Conservation (phyloP, 92 coral and sea anemone species). For the Diadumene lineata region DNA sequence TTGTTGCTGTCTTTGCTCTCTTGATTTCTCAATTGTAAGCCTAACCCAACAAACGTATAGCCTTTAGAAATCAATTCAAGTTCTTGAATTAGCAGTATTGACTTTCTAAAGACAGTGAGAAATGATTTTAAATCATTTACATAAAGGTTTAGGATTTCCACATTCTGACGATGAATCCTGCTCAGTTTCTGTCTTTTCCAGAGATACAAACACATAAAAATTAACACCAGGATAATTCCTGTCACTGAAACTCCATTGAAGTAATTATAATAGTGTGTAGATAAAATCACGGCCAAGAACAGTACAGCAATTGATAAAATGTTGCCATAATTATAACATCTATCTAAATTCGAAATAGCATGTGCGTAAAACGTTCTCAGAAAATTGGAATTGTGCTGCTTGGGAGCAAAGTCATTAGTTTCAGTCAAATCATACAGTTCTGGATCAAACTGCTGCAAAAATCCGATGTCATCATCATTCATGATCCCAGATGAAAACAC, state of each 20-base stretch:
- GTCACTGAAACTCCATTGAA: neutral
- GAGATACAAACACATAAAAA: neutral
- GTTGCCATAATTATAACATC: neutral
- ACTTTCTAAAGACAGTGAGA: constrained; percentile 56
- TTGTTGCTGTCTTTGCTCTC: constrained; percentile 23
- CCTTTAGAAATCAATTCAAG: constrained; percentile 78
- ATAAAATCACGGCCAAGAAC: neutral
- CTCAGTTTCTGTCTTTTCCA: constrained; percentile 16
- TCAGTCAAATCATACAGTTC: constrained; percentile 32
- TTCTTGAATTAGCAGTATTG: constrained; percentile 81
- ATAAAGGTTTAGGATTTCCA: constrained; percentile 40
- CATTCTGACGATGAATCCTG: constrained; percentile 25
- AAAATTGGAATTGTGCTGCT: neutral
- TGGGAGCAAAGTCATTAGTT: neutral
- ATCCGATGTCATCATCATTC: constrained; percentile 67
- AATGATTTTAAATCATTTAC: constrained; percentile 36
- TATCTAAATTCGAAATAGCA: too few relatives aligned
- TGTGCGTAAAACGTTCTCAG: too few relatives aligned
- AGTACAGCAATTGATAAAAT: neutral
- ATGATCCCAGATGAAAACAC: constrained; percentile 62
- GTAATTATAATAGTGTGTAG: neutral
- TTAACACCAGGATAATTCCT: constrained; percentile 8
- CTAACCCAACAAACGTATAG: constrained; percentile 68
- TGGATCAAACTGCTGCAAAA: constrained; percentile 81
- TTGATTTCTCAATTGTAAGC: constrained; percentile 51